Base-by-base conservation (phyloP, 1,140 invertebrate genomes). In the Drosophila persimilis region DNA sequence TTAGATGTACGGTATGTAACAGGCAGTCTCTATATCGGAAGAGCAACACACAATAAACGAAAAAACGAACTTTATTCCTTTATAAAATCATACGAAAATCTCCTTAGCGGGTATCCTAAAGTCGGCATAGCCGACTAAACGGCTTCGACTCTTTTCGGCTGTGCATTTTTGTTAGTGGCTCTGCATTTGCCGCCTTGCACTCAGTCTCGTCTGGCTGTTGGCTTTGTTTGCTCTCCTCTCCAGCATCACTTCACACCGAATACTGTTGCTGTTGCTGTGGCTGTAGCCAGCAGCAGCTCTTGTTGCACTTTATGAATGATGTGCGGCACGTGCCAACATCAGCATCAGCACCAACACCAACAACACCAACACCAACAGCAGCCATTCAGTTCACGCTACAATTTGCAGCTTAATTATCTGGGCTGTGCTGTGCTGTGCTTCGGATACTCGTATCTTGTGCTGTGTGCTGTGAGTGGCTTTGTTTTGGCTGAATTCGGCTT, bases 291-390 rank as follows among this genome's bases (percentile, higher is more conserved):
- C 29, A 29, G 29, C 7, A 8, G 3, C 11, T 39, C 35, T 39
- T 39, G 11, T 50, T 83, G 80, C 79, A 75, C 41, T 83, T 84
- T 84, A 73, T 85, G 77, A 84, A 84, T 80, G 67, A 73, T 73
- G 73, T 69, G 52, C 76, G 65, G 73, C 81, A 85, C 80, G 81
- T 86, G 77, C 69, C 64, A 26, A 31, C 56, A 77, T 41, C 66
- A 20, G 20, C 20, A 53, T 52, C 73, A 61, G 15, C 66, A 71
- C 20, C 20, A 17, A 43, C 11, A 65, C 13, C 47, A 43, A 29
- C 57, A 59, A 17, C 50, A 69, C 4, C 53, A 44, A 9, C 39
- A 54, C 5, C 45, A 59, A 3, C 61, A 54, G 0, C 45, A 39
- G 6, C 17, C 31, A 7, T 57, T 71, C 26, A 67, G 67, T 80